Evolutionary conservation across 2,113 vertebrate genomes (phyloP).

Genomic region (Mesitornis unicolor): DNA sequence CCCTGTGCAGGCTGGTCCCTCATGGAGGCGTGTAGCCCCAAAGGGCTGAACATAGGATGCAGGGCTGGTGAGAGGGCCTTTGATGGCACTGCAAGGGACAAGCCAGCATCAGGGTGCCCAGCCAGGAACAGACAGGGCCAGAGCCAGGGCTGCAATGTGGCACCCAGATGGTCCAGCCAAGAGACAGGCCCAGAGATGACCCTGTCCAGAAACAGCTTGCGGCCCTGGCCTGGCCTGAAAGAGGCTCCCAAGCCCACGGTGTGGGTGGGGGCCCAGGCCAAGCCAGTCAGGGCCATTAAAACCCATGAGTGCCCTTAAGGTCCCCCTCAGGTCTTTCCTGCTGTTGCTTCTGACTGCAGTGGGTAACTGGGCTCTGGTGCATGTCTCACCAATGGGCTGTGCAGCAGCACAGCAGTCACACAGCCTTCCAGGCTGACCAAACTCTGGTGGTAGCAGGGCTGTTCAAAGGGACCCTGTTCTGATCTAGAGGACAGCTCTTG

Average conservation of each 20-base stretch:
- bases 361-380: not conserved
- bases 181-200: not conserved
- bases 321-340: no score
- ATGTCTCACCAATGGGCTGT: no score
- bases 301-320: not conserved
- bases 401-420: not conserved
- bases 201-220: not conserved
- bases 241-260: not conserved
- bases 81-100: no score
- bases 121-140: not conserved
- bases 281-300: not conserved
- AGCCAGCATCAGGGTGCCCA: not conserved
- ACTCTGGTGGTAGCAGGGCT: accelerated
- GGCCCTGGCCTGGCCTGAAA: not conserved
- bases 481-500: not conserved
- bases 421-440: not conserved
- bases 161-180: no score
- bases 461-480: not conserved
- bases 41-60: no score
- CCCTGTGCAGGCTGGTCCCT: not conserved
- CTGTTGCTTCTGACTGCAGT: not conserved
- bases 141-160: not conserved
- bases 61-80: no score
- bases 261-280: not conserved
- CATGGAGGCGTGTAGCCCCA: not conserved